Conservation (phyloP, 64 coral and sea anemone species). For the Catalaphyllia jardinei region DNA sequence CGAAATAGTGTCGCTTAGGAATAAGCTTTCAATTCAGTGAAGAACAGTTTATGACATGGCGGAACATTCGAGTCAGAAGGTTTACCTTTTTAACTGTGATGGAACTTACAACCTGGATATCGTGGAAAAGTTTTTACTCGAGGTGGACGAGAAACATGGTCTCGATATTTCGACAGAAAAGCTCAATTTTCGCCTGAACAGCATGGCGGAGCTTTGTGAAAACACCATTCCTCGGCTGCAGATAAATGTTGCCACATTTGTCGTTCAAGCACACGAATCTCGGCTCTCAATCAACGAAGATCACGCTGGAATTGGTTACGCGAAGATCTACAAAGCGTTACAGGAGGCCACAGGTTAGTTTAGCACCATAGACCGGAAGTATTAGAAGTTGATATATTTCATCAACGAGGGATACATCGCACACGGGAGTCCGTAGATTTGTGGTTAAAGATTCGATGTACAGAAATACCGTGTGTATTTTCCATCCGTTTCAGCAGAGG, state of each 20-base stretch:
- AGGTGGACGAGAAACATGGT: background rate
- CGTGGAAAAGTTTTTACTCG: slow-evolving; percentile 23
- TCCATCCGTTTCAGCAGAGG: too few species aligned
- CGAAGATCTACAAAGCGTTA: slow-evolving; percentile 69
- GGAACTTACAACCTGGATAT: slow-evolving; percentile 42
- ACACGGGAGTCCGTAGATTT: too few species aligned
- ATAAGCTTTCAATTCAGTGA: too few species aligned
- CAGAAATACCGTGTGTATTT: too few species aligned
- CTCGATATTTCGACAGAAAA: slow-evolving; percentile 2
- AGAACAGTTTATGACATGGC: too few species aligned
- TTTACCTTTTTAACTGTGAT: slow-evolving; percentile 82
- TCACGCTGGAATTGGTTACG: slow-evolving; percentile 66
- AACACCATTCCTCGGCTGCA: background rate
- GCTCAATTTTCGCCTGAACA: slow-evolving; percentile 51
- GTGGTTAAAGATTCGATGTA: too few species aligned
- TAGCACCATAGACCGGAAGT: too few species aligned
- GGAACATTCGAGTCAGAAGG: background rate
- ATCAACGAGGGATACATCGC: too few species aligned
- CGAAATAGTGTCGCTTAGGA: too few species aligned
- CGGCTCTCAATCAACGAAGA: slow-evolving; percentile 67
- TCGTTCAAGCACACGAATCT: slow-evolving; percentile 83
- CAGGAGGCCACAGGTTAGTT: slow-evolving; percentile 49
- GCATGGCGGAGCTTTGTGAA: slow-evolving; percentile 36
- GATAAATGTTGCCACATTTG: slow-evolving; percentile 68
- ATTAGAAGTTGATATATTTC: too few species aligned